Base-by-base conservation (phyloP, 2,113 vertebrate genomes). In the Corydoras sp. region DNA sequence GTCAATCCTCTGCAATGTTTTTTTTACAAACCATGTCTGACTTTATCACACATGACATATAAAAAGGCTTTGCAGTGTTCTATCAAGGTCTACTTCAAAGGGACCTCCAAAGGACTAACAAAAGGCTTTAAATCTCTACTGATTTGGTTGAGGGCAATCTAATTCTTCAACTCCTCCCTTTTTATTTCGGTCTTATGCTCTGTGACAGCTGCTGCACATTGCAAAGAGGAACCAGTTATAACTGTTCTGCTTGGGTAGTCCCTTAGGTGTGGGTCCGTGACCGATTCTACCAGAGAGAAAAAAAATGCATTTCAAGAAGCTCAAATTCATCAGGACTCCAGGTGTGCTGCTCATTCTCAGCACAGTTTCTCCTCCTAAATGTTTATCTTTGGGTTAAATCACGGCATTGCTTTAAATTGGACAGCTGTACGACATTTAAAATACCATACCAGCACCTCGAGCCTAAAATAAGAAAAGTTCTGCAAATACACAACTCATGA, bases 111-210 rank as follows among this genome's bases (percentile, higher is more conserved):
- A 43, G 35, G 35, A 43, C 35, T 43, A 43, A 43, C 35, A 43
- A 43, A 43, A 43, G 35, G 35, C 35, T 43, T 43, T 43, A 2
- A 43, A 43, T 43, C 35, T 43, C 35, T 54, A 49, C 58, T 62
- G 68, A 69, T 69, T 60, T 49, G 58, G 15, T 61, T 58, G 43
- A 61, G 35, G 43, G 68, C 43, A 69, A 60, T 61, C 68, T 43
- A 60, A 30, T 61, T 51, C 58, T 35, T 63, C 14, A 14, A 10
- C 32, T 58, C 61, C 61, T 29, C 60, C 31, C 60, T 43, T 43
- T 43, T 43, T 43, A 43, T 43, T 43, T 43, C 35, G 35, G 35
- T 43, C 35, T 43, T 43, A 43, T 43, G 35, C 35, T 43, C 35
- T 30, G 12, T n/a, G 60, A 58, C 58, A 71, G 69, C 11, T 10